Base-by-base conservation (phyloP, 2,888 invertebrate genomes). In the Parthenolecanium corni region DNA sequence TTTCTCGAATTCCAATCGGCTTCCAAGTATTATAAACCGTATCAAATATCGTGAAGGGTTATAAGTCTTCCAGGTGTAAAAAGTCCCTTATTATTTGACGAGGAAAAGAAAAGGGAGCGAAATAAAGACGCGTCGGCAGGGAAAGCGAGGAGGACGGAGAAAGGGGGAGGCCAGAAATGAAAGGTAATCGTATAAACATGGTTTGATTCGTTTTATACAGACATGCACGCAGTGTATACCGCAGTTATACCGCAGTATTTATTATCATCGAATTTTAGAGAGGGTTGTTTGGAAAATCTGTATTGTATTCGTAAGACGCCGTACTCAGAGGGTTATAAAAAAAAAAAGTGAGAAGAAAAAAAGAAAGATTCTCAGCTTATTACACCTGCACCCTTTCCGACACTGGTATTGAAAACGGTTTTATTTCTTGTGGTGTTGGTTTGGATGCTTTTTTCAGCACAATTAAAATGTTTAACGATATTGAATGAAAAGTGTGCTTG, bases 1-100 rank as follows among this genome's bases (percentile, higher is more conserved):
- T 31, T 31, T 31, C 31, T 31, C 31, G 9, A 31, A 31, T 31
- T 31, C 31, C 31, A 31, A 31, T 31, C 31, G 9, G 31, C 31
- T 31, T 31, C 31, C 14, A 44, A 18, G n/a, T n/a, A 44, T 44
- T 44, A 54, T 54, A 42, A 54, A 21, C 23, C 40, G 21, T 20
- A 54, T 54, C 54, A 40, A 54, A 23, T 40, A 54, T 40, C 54
- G 40, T 40, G 52, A 16, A 31, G 52, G 54, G 54, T 54, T 40
- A 54, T 54, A 54, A 54, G 20, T 54, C 40, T 14, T 54, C 54
- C 54, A 54, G 54, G 54, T 54, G 54, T 54, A 54, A 54, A 54
- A 54, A 54, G 42, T 54, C 31, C 38, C 40, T 38, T 54, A 54
- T 54, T 31, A 31, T 31, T 31, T 31, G 4, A 9, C 31, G 31